Evolutionary conservation across 2,888 invertebrate genomes (phyloP), one percentile per base, ranked within the genome.

Genomic region (Ligdia adustata): DNA sequence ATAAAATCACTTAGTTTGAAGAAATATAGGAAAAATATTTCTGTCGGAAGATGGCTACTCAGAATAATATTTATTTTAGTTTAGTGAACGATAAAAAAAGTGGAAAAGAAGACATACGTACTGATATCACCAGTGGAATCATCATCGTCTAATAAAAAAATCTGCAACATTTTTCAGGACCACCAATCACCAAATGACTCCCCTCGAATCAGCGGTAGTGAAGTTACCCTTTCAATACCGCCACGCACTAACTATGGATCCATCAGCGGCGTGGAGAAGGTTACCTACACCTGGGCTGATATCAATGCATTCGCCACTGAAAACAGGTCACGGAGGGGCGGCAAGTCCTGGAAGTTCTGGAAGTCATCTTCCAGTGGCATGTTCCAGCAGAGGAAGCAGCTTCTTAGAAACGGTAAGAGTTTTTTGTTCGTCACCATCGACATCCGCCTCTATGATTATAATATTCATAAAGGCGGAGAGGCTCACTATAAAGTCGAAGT

Each of bases 251-350:
- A 76, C 66, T 90, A 90, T 64, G 89, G 89, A 0, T 71, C 87
- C 18, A 85, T 89, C 38, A 82, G 84, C 0, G 82, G 79, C 1
- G 59, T 70, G 1, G 89, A 90, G 61, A 87, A 87, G 58, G 92
- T 95, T 48, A 93, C 94, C 0, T 96, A 95, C 80, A 93, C 95
- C 2, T 96, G 96, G 96, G 93, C 93, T 33, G 94, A 94, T 54
- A 86, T 96, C 56, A 95, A 96, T 75, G 95, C 95, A 0, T 95
- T 94, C 66, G 92, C 93, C 5, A 92, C 92, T 6, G 92, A 92
- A 46, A 91, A 91, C 54, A 82, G 88, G 41, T 75, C 69, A 59
- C 86, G 82, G 62, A 86, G 72, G 55, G 77, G 64, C 68, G 75
- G 62, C 67, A 81, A 71, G 40, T 82, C 72, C 72, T 90, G 78